Conservation (phyloP, 2,888 invertebrate species). For the Heteromurus nitidus region DNA sequence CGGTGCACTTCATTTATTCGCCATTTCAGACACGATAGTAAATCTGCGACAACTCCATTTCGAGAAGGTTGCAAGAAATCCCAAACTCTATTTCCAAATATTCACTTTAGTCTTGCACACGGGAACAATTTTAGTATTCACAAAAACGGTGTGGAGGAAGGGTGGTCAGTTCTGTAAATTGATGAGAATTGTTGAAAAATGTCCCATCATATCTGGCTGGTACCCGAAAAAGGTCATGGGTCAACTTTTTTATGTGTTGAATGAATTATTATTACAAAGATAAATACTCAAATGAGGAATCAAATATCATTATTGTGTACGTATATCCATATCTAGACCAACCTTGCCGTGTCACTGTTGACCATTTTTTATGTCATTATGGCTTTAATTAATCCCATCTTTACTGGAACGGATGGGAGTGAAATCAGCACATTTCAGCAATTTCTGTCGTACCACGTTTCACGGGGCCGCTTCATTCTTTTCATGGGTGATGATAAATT, state of each 20-base stretch:
- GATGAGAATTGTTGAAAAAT: conserved; percentile 9
- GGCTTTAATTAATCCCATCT: conserved; percentile 27
- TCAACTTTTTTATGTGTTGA: too few relatives aligned
- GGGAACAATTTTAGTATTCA: neutral
- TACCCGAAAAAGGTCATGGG: conserved; percentile 28
- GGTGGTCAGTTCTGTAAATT: neutral
- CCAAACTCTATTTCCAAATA: conserved; percentile 37
- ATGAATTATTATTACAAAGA: neutral
- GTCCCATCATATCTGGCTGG: conserved; percentile 40
- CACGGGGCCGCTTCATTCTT: conserved; percentile 37
- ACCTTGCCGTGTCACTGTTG: neutral
- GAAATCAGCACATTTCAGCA: neutral
- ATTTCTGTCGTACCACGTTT: neutral
- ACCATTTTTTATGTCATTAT: conserved; percentile 9
- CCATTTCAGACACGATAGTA: neutral
- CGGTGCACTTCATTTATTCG: neutral
- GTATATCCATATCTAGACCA: conserved; percentile 10
- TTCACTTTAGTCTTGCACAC: conserved; percentile 9
- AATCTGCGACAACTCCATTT: neutral
- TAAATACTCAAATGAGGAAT: neutral
- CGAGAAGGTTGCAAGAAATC: neutral
- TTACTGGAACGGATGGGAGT: conserved; percentile 4
- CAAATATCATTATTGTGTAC: neutral
- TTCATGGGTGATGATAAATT: neutral
- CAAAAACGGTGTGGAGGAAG: conserved; percentile 6